phyloP scores from a whole-genome alignment of 2,113 vertebrate genomes.

The Apteryx mantelli region DNA sequence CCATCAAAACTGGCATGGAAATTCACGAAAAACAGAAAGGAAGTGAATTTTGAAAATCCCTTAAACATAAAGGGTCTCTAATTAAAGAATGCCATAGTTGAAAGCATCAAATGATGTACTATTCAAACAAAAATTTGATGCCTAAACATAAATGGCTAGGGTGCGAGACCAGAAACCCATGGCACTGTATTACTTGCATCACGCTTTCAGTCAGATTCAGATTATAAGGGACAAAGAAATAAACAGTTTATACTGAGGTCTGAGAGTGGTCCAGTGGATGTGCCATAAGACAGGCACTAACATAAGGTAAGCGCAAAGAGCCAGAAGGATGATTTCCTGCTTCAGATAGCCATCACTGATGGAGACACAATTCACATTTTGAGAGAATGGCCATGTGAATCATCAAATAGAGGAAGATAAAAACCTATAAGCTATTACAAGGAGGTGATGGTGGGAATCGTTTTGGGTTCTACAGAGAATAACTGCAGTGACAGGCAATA shows the following conservation, averaged over 20 bases:
- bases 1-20: background rate
- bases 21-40: background rate
- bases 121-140: background rate
- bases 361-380: background rate
- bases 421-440: slow-evolving; percentile 9
- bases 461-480: background rate
- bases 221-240: background rate
- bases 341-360: background rate
- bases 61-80: background rate
- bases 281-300: background rate
- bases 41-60: background rate
- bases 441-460: background rate
- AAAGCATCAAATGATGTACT: background rate
- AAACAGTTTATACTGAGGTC: background rate
- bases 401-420: background rate
- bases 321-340: background rate
- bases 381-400: background rate
- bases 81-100: background rate
- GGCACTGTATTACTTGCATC: background rate
- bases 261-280: background rate
- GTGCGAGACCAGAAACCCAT: background rate
- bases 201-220: background rate
- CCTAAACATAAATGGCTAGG: background rate
- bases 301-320: background rate
- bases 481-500: slow-evolving; percentile 15